phyloP scores from a whole-genome alignment of 1,140 invertebrate genomes.

The Cydia splendana region DNA sequence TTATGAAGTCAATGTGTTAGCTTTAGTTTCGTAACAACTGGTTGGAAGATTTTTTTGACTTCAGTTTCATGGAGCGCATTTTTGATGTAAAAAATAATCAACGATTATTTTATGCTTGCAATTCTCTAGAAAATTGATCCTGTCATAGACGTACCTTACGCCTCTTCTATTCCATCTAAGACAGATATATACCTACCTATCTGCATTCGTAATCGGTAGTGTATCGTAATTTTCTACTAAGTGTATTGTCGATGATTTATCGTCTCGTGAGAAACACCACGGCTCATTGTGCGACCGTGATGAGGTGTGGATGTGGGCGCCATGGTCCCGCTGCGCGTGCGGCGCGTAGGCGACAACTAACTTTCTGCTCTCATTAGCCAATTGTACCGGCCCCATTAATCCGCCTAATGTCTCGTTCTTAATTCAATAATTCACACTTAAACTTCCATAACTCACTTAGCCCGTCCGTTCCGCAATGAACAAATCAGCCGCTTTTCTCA shows the following conservation, averaged over 20 bases:
- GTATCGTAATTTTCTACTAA: not conserved
- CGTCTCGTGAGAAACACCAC: not conserved
- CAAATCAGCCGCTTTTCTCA: conserved; percentile 18
- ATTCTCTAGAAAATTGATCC: too few species aligned
- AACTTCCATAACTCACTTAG: conserved; percentile 24
- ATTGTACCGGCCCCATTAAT: conserved; percentile 30
- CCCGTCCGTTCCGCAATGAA: conserved; percentile 3
- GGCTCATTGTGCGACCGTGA: not conserved
- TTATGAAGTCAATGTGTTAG: not conserved
- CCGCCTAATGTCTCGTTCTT: conserved; percentile 17
- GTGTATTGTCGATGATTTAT: conserved; percentile 3
- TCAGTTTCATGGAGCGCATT: too few species aligned
- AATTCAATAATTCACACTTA: conserved; percentile 26
- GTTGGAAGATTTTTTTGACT: too few species aligned
- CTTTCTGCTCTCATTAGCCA: conserved; percentile 31
- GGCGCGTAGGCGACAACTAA: conserved; percentile 3
- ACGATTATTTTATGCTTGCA: too few species aligned
- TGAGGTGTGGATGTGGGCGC: conserved; percentile 22
- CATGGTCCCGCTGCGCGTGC: conserved; percentile 3
- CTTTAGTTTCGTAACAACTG: not conserved
- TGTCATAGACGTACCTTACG: too few species aligned
- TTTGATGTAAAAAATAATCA: too few species aligned
- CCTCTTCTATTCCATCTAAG: too few species aligned
- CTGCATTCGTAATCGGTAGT: not conserved
- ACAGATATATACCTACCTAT: too few species aligned